These are phyloP conservation scores for Oscheius sp. DNA, from an alignment of 1,140 invertebrate genomes.

Conservation along the genomic window DNA sequence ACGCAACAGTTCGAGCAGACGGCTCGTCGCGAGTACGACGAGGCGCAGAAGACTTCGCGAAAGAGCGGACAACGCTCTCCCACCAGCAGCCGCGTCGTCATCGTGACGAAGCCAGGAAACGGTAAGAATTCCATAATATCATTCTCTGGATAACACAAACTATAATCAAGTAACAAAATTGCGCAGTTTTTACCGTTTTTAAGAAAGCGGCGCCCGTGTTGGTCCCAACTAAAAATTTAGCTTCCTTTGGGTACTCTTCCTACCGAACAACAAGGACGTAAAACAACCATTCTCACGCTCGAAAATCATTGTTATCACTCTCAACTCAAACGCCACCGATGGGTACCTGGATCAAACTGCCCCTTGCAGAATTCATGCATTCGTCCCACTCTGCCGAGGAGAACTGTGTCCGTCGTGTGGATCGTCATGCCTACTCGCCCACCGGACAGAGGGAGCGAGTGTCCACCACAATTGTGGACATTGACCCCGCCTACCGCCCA, in stretches of 20 bases:
- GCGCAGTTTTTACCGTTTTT: too few relatives aligned
- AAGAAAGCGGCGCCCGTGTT: too few relatives aligned
- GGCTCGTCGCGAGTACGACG: constrained; percentile 1
- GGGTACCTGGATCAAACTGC: too few relatives aligned
- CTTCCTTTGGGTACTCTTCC: too few relatives aligned
- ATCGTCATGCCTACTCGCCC: neutral
- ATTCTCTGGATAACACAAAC: neutral
- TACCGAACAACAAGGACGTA: too few relatives aligned
- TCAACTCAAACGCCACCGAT: too few relatives aligned
- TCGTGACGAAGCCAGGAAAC: neutral
- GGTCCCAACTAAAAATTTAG: too few relatives aligned
- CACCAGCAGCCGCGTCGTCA: neutral
- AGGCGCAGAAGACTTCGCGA: neutral
- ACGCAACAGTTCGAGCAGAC: constrained; percentile 2
- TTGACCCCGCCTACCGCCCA: neutral
- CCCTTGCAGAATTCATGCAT: too few relatives aligned
- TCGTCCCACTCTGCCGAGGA: too few relatives aligned
- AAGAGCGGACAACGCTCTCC: neutral
- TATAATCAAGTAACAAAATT: neutral
- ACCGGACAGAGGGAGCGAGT: neutral
- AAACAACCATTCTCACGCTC: too few relatives aligned
- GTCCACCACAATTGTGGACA: neutral
- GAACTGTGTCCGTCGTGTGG: neutral
- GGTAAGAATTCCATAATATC: neutral
- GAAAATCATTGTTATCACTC: too few relatives aligned